These are phyloP conservation scores for Hippoglossus stenolepis DNA, from an alignment of 2,113 vertebrate species.

Conservation along the genomic window DNA sequence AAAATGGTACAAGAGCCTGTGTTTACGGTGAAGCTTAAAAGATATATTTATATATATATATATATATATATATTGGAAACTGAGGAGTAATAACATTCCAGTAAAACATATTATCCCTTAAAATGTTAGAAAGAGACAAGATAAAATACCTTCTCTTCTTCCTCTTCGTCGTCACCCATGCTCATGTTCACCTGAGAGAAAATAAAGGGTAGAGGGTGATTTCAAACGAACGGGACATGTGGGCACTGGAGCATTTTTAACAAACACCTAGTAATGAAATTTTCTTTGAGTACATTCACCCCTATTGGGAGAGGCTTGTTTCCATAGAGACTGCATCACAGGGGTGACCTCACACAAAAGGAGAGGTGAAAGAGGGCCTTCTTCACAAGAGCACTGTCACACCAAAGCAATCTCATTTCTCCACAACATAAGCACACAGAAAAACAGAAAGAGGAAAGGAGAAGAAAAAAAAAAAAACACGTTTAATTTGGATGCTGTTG, in stretches of 20 bases:
- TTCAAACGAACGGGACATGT: constrained; percentile 77
- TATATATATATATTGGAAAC: constrained; percentile 10
- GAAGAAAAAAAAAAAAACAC: constrained; percentile 63
- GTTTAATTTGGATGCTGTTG: constrained; percentile 84
- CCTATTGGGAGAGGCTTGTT: constrained; percentile 86
- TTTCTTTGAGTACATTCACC: constrained; percentile 84
- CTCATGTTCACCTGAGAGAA: constrained; percentile 88
- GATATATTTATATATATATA: constrained; percentile 6
- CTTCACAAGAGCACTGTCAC: constrained; percentile 82
- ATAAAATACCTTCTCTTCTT: constrained; percentile 93
- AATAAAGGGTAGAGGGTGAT: constrained; percentile 79
- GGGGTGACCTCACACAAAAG: constrained; percentile 86
- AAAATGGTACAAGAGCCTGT: not conserved
- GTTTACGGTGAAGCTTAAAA: constrained; percentile 12
- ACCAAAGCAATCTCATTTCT: constrained; percentile 85
- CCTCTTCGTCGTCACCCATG: constrained; percentile 91
- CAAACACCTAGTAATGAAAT: constrained; percentile 88
- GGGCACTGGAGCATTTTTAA: constrained; percentile 83
- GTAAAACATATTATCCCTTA: constrained; percentile 60
- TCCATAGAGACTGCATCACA: constrained; percentile 85
- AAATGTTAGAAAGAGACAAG: constrained; percentile 51
- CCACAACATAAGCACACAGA: constrained; percentile 80
- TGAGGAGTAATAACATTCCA: constrained; percentile 8
- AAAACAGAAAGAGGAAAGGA: constrained; percentile 63
- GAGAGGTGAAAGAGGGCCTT: constrained; percentile 83